Evolutionary conservation across 2,113 vertebrate species (phyloP), one percentile per base, ranked within the genome.

Genomic region (Panurus biarmicus): DNA sequence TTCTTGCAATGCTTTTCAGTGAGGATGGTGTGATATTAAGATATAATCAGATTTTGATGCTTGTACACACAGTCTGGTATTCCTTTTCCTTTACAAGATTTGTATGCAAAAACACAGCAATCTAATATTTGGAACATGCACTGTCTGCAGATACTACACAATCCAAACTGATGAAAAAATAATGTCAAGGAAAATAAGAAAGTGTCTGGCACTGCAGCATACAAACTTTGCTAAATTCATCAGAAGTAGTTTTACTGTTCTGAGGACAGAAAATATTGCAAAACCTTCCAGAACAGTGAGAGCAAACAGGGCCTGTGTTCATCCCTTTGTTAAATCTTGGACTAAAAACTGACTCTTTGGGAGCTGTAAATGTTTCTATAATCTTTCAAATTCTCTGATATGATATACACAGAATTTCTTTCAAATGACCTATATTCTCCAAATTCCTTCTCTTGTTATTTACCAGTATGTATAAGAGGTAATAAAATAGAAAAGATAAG

Each of bases 11-110:
- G 47, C 94, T 95, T 93, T 97, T 97, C 93, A 95, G 96, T 75
- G 90, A 96, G 94, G 85, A 97, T 96, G 85, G 92, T 93, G 88
- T 95, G 95, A 97, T 97, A 96, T 95, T 96, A 95, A 97, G 97
- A 98, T 97, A 97, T 97, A 98, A 98, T 98, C 97, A 98, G 92
- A 97, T 97, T 94, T 96, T 93, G 90, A 97, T 47, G 93, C 96
- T 95, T 96, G 77, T 96, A 97, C 79, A 93, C 85, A 97, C 67
- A 96, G 67, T 82, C 93, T 96, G 96, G 62, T 96, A 95, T 90
- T 97, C 40, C 72, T 93, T 92, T 96, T 96, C 78, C 89, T 96
- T 96, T 84, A 96, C 96, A 96, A 96, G 91, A 94, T 97, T 96
- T 94, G 78, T 94, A 97, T 97, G 97, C 85, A 97, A 97, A 95